Conservation (phyloP, 2,888 invertebrate species). For the Acheta domesticus region DNA sequence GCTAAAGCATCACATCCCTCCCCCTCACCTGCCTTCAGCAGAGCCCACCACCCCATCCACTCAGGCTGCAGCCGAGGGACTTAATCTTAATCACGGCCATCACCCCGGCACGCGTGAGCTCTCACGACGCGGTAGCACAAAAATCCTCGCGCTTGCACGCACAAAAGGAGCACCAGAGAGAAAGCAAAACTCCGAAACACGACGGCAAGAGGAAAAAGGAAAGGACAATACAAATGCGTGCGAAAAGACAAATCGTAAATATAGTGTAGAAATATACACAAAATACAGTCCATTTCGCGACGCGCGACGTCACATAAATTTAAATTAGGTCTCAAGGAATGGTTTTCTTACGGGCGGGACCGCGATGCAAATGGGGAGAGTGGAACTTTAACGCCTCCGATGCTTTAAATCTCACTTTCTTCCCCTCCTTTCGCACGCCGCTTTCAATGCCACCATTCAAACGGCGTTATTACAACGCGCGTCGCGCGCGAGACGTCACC, state of each 20-base stretch:
- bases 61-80: not conserved
- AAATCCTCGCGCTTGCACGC: not conserved
- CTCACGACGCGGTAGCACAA: not conserved
- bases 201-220: not conserved
- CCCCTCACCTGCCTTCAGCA: no score
- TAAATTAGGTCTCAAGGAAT: not conserved
- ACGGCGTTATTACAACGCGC: not conserved
- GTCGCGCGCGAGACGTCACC: no score
- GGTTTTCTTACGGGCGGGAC: not conserved
- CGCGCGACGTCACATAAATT: not conserved
- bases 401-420: not conserved
- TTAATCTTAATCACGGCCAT: not conserved
- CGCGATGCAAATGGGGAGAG: not conserved
- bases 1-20: no score
- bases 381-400: not conserved
- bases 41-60: no score
- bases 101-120: not conserved
- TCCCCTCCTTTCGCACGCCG: not conserved
- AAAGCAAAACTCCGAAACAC: not conserved
- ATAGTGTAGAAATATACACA: not conserved
- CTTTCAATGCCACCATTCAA: not conserved
- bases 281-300: not conserved
- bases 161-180: not conserved
- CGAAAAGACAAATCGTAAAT: conserved; percentile 9
- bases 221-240: not conserved